Conservation (phyloP, 1,140 invertebrate genomes). For the Magallana gigas region DNA sequence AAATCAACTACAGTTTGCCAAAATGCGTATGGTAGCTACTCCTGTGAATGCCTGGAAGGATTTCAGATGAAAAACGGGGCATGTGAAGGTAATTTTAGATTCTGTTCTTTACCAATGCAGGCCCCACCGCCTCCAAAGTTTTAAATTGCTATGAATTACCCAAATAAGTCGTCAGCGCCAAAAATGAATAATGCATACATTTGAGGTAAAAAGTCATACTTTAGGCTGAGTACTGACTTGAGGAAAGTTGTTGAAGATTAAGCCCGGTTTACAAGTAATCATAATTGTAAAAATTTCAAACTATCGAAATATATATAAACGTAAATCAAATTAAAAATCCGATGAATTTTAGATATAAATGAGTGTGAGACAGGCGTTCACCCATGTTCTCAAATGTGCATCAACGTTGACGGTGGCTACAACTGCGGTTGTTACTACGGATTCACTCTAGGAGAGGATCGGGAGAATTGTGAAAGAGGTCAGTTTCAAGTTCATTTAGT, state of each 20-base stretch:
- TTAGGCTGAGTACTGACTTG: no score
- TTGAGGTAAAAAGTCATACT: no score
- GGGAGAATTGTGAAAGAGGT: constrained; percentile 34
- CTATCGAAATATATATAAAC: background rate
- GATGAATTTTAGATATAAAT: constrained; percentile 42
- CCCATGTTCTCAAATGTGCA: constrained; percentile 48
- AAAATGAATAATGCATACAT: no score
- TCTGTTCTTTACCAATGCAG: constrained; percentile 42
- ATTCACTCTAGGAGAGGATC: constrained; percentile 44
- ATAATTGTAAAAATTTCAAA: background rate
- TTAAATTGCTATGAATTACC: background rate
- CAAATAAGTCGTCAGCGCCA: no score
- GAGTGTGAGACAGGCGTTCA: constrained; percentile 40
- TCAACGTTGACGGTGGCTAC: constrained; percentile 51
- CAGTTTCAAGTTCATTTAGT: background rate
- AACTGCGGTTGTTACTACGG: constrained; percentile 50
- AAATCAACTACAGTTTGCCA: constrained; percentile 21
- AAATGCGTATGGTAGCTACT: background rate
- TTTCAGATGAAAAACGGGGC: background rate
- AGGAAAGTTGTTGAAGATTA: background rate
- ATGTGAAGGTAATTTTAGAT: background rate
- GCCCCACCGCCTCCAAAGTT: background rate
- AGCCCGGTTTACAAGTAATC: background rate
- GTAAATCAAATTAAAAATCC: background rate
- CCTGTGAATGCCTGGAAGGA: background rate